Base-by-base conservation (phyloP, 1,140 invertebrate species). In the Drosophila erecta region DNA sequence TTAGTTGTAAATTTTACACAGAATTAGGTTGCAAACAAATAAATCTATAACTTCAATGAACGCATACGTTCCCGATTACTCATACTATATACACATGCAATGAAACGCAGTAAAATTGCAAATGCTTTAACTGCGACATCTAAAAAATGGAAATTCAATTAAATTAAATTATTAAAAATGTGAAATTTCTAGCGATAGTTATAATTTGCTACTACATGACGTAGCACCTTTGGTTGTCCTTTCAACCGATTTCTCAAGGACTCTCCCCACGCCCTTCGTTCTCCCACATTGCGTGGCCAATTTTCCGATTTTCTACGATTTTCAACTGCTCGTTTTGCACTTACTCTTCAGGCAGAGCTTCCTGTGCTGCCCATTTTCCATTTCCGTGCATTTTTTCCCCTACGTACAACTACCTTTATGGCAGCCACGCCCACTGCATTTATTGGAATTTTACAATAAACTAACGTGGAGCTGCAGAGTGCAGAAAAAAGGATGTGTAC, bases 361-460 rank as follows among this genome's bases (percentile, higher is more conserved):
- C 58, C 24, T 53, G 40, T 37, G 30, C 7, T 46, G 3, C 61
- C 38, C 64, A 40, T 62, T 62, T 62, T 37, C 58, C 58, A 27
- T 41, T 70, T 53, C 2, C 33, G 33, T 20, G 30, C 30, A 12
- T 3, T 17, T 64, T 11, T 27, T 38, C n/a, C n/a, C 10, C 15
- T 11, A 33, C 22, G 47, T 4, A 15, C 49, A 20, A 35, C 70
- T 54, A 79, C 67, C 56, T 65, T 71, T 77, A 61, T 67, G 38
- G 58, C 57, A 51, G 43, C 27, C 58, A 51, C 40, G 51, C 75
- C 50, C 69, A 64, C 72, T 69, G 78, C 64, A 71, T 81, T 87
- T 87, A 81, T 86, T 86, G 83, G 83, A 87, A 87, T 86, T 86
- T 86, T 44, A 83, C 83, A 86, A 83, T 86, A 86, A 86, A 86